These are phyloP conservation scores for Prionace glauca DNA, from an alignment of 2,797 vertebrate species.

Conservation along the genomic window DNA sequence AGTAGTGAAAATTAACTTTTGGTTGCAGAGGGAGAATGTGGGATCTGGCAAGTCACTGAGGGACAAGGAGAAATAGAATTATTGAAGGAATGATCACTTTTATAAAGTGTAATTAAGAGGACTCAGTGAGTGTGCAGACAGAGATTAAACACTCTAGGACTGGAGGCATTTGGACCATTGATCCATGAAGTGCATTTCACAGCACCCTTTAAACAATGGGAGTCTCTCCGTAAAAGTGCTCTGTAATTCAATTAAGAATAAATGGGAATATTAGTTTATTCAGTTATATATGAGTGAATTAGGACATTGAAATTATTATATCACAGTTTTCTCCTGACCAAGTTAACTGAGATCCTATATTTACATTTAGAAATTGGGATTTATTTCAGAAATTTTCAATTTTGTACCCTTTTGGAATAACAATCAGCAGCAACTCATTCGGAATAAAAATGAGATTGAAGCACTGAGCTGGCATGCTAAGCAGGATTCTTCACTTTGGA, in stretches of 20 bases:
- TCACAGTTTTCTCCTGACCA: not conserved
- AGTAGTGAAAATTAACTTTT: not conserved
- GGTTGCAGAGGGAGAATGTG: not conserved
- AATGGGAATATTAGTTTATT: constrained; percentile 34
- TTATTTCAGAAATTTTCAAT: constrained; percentile 26
- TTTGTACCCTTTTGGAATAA: not conserved
- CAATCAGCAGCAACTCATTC: not conserved
- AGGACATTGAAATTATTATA: constrained; percentile 10
- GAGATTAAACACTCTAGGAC: constrained; percentile 29
- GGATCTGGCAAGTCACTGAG: not conserved
- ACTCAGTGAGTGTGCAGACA: constrained; percentile 10
- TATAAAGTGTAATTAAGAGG: constrained; percentile 31
- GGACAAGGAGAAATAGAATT: constrained; percentile 1
- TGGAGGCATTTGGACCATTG: constrained; percentile 8
- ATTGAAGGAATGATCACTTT: constrained; percentile 7
- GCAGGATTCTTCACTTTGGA: not conserved
- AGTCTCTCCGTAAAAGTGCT: not conserved
- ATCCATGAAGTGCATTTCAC: constrained; percentile 31
- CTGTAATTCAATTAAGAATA: constrained; percentile 31
- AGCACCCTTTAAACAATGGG: not conserved
- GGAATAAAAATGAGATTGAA: not conserved
- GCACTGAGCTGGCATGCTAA: not conserved
- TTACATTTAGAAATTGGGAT: constrained; percentile 32
- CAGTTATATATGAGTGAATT: constrained; percentile 29
- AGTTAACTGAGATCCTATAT: not conserved